Percentiles rank a stretch among this genome's conserved stretches.
phyloP scores from a whole-genome alignment of 2,888 invertebrate species.

The Arrhopalites spinosus region DNA sequence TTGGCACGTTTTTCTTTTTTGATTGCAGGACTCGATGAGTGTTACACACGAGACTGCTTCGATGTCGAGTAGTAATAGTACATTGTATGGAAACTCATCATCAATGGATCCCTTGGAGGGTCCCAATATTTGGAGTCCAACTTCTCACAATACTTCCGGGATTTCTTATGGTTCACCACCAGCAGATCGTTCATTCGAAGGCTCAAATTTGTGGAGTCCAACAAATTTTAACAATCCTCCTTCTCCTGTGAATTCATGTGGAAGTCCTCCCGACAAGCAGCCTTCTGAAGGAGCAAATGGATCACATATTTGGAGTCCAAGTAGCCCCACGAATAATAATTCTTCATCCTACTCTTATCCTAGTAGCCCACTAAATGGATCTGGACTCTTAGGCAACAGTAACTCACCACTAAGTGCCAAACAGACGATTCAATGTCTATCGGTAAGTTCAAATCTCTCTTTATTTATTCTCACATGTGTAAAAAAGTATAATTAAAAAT shows the following conservation, averaged over 20 bases:
- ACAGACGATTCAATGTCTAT: slow-evolving; percentile 21
- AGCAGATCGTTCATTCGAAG: slow-evolving; percentile 23
- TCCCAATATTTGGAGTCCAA: slow-evolving; percentile 27
- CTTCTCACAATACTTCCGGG: not conserved
- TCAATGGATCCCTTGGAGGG: slow-evolving; percentile 17
- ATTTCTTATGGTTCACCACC: not conserved
- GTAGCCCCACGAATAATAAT: not conserved
- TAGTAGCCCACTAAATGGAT: slow-evolving; percentile 14
- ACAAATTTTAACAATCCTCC: slow-evolving; percentile 18
- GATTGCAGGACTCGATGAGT: slow-evolving; percentile 15
- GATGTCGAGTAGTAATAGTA: slow-evolving; percentile 22
- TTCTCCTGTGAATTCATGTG: not conserved
- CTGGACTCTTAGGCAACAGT: slow-evolving; percentile 9
- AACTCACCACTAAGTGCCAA: slow-evolving; percentile 10
- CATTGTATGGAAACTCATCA: slow-evolving; percentile 18
- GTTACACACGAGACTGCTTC: slow-evolving; percentile 14
- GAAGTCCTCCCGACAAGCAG: slow-evolving; percentile 8
- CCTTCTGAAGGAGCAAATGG: not conserved
- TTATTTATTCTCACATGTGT: too few relatives aligned
- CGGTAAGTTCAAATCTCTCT: not conserved
- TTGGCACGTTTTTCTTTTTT: not conserved
- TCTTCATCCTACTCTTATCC: not conserved
- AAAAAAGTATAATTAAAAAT: too few relatives aligned
- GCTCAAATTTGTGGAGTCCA: slow-evolving; percentile 28
- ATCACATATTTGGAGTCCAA: slow-evolving; percentile 25